Evolutionary conservation across 2,113 vertebrate genomes (phyloP).

Genomic region (Podiceps cristatus): DNA sequence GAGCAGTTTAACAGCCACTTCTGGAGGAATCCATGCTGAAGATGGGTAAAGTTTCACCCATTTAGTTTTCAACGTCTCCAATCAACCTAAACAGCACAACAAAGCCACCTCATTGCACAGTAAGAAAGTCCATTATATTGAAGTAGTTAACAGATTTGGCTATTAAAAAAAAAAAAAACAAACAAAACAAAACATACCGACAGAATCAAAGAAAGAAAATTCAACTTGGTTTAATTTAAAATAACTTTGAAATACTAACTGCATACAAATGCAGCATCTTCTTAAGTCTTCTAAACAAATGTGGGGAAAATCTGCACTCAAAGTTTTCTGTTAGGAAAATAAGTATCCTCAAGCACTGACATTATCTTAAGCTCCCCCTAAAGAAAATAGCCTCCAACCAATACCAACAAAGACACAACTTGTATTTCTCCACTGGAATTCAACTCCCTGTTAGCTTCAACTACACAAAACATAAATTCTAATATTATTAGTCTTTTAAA

Average conservation of each 20-base stretch:
- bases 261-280: neutral
- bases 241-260: neutral
- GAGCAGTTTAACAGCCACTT: neutral
- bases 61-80: neutral
- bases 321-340: neutral
- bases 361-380: neutral
- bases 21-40: neutral
- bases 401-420: neutral
- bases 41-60: neutral
- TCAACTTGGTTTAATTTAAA: neutral
- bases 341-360: neutral
- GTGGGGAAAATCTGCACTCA: neutral
- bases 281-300: neutral
- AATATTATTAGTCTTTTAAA: neutral
- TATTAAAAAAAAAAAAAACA: too few relatives aligned
- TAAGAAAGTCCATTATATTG: rapidly evolving
- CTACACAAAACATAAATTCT: neutral
- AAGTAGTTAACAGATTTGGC: neutral
- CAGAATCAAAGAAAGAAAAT: neutral
- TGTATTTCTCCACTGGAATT: neutral
- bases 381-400: neutral
- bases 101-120: neutral
- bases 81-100: neutral
- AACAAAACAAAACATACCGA: rapidly evolving
- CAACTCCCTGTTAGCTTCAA: neutral